These are phyloP conservation scores for Dromas ardeola DNA, from an alignment of 2,113 vertebrate genomes.

Conservation along the genomic window DNA sequence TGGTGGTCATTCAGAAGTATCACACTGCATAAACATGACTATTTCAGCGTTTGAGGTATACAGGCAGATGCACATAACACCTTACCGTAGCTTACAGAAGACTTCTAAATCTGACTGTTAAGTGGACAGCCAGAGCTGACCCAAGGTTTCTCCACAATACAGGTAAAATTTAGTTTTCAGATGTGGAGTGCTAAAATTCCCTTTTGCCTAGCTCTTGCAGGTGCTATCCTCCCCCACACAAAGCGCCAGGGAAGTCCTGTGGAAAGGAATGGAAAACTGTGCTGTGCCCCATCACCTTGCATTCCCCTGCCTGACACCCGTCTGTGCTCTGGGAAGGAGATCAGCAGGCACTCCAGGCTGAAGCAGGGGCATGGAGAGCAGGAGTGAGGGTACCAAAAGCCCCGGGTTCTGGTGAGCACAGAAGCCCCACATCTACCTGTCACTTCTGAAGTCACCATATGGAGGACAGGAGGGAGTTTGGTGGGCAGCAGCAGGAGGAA, in stretches of 20 bases:
- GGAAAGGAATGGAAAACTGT: neutral
- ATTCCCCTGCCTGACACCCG: fast-evolving
- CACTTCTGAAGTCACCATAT: neutral
- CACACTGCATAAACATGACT: neutral
- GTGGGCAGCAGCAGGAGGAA: neutral
- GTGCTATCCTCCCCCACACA: neutral
- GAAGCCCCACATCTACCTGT: neutral
- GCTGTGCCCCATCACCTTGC: neutral
- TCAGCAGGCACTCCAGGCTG: neutral
- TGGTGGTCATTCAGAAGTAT: neutral
- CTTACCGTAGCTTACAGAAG: neutral
- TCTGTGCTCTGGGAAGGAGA: fast-evolving
- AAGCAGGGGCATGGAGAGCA: fast-evolving
- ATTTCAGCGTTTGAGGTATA: neutral
- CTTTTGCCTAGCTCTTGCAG: neutral
- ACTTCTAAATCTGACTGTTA: neutral
- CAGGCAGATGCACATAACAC: neutral
- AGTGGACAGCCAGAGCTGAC: neutral
- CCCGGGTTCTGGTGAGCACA: neutral
- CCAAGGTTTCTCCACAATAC: neutral
- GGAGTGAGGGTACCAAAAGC: neutral
- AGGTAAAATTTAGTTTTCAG: neutral
- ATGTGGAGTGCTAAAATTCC: neutral
- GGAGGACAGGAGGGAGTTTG: neutral
- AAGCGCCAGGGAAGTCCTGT: neutral